Percentiles rank a stretch among this genome's conserved stretches.
phyloP scores from a whole-genome alignment of 2,888 invertebrate species.

The Drosophila ezoana region DNA sequence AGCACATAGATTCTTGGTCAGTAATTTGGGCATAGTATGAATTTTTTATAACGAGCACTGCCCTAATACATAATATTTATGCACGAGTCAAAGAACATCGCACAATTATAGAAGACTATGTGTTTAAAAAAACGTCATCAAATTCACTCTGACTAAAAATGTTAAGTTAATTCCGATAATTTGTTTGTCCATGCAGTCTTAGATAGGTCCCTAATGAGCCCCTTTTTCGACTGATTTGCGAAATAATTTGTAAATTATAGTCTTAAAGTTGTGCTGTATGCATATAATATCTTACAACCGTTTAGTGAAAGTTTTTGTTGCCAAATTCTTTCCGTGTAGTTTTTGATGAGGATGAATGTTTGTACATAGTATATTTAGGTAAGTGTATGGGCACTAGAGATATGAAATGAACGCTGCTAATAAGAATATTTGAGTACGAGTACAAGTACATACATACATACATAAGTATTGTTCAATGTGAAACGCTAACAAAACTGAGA shows the following conservation, averaged over 20 bases:
- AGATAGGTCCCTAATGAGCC: neutral
- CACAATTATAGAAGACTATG: neutral
- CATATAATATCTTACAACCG: constrained; percentile 40
- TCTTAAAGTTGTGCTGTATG: constrained; percentile 44
- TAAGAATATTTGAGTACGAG: constrained; percentile 44
- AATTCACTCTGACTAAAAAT: neutral
- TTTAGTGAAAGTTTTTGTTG: constrained; percentile 35
- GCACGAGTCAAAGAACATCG: neutral
- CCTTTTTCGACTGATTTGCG: neutral
- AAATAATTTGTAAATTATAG: constrained; percentile 16
- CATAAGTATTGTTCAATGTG: constrained; percentile 41
- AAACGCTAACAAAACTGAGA: constrained; percentile 42
- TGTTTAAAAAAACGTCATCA: neutral
- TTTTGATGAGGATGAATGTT: constrained; percentile 48
- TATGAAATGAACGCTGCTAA: constrained; percentile 49
- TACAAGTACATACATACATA: constrained; percentile 50
- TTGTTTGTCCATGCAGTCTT: constrained; percentile 10
- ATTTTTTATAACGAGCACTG: neutral
- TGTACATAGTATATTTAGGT: constrained; percentile 44
- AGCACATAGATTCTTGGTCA: constrained; percentile 74
- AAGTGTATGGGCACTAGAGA: constrained; percentile 55
- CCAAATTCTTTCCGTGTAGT: constrained; percentile 36
- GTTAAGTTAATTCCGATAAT: too few relatives aligned
- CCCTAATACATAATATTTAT: constrained; percentile 1
- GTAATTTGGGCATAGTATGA: constrained; percentile 38